Percentiles rank a stretch among this genome's conserved stretches.
Evolutionary conservation across 1,140 invertebrate genomes (phyloP).

Genomic region (Platyscapa corneri): DNA sequence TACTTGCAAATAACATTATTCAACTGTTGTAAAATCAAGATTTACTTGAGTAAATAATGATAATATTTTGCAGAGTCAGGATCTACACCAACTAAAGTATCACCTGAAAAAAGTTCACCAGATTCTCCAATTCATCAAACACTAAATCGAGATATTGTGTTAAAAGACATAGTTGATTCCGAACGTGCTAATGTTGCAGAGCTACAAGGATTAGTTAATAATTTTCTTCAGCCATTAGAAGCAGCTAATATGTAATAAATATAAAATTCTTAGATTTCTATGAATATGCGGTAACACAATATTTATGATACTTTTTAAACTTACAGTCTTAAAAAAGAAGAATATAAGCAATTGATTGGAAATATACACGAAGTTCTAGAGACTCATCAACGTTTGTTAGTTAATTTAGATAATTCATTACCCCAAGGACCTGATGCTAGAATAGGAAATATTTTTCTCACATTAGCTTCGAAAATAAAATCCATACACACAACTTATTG

Average conservation of each 20-base stretch:
- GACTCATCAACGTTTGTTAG: conserved; percentile 86
- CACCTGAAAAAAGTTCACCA: conserved; percentile 77
- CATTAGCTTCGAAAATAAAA: conserved; percentile 90
- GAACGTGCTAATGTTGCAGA: conserved; percentile 92
- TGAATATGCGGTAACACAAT: background rate
- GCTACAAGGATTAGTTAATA: conserved; percentile 87
- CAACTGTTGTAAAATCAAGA: background rate
- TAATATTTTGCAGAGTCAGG: conserved; percentile 68
- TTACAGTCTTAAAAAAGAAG: conserved; percentile 86
- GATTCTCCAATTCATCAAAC: conserved; percentile 77
- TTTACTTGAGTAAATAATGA: background rate
- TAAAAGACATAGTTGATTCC: conserved; percentile 94
- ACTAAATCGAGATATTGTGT: conserved; percentile 85
- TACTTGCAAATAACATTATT: background rate
- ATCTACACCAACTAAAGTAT: conserved; percentile 75
- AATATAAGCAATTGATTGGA: conserved; percentile 89
- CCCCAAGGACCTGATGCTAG: conserved; percentile 84
- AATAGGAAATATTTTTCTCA: conserved; percentile 93
- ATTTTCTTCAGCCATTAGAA: conserved; percentile 89
- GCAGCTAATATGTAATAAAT: conserved; percentile 87
- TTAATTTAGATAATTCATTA: conserved; percentile 84
- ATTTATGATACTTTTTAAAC: background rate
- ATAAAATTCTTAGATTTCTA: background rate
- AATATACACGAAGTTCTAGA: conserved; percentile 92
- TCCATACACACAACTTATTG: conserved; percentile 91